Conservation (phyloP, 2,113 vertebrate genomes). For the Dasypus novemcinctus region DNA sequence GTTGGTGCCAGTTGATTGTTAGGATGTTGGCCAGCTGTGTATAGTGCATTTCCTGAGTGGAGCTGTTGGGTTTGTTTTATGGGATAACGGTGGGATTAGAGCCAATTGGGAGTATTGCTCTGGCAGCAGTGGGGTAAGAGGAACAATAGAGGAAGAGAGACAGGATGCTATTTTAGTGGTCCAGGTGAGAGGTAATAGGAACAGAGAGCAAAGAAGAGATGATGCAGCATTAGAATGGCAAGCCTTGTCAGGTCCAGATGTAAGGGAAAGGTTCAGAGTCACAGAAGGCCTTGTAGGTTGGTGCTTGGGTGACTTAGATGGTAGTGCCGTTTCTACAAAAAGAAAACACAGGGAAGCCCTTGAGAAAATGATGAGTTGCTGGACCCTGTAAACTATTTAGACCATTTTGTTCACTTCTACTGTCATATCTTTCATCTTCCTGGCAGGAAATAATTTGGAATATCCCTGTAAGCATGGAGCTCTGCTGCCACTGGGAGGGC, state of each 20-base stretch:
- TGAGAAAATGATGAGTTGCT: not conserved
- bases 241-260: not conserved
- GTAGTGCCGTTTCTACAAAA: not conserved
- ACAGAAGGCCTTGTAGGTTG: not conserved
- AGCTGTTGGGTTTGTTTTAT: not conserved
- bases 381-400: not conserved
- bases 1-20: not conserved
- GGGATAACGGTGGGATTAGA: not conserved
- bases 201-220: not conserved
- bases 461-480: conserved; percentile 27
- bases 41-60: not conserved
- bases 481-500: conserved; percentile 27
- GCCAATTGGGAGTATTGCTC: not conserved
- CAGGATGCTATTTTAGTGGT: accelerated
- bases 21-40: too few species aligned
- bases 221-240: not conserved
- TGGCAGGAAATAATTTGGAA: conserved; percentile 52
- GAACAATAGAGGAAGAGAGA: accelerated
- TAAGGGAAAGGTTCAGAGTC: not conserved
- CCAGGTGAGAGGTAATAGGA: too few species aligned
- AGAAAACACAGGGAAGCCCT: not conserved
- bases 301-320: not conserved
- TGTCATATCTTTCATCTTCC: not conserved
- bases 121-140: accelerated
- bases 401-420: not conserved